Percentiles rank a stretch among this genome's conserved stretches.
These are phyloP conservation scores for Drosophila diplacantha DNA, from an alignment of 2,888 invertebrate species.

Conservation along the genomic window DNA sequence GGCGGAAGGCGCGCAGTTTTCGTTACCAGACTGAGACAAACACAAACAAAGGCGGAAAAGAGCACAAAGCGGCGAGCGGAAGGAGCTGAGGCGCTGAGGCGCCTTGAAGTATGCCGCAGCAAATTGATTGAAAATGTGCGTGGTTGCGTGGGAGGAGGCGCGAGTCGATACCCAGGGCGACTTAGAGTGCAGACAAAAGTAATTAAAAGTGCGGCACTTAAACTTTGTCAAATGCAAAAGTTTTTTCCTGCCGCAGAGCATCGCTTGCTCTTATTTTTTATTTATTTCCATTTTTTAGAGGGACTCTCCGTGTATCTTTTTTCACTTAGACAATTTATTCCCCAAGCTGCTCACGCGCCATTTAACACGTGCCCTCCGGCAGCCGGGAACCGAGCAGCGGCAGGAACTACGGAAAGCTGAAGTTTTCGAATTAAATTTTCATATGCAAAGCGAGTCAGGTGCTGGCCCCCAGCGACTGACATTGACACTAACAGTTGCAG, in stretches of 20 bases:
- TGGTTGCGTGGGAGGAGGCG: conserved; percentile 3
- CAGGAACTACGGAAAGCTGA: conserved; percentile 20
- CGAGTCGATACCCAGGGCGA: conserved; percentile 6
- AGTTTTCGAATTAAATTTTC: conserved; percentile 65
- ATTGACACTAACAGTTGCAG: conserved; percentile 59
- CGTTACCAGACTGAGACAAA: conserved; percentile 45
- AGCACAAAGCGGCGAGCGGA: conserved; percentile 17
- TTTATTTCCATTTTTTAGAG: neutral
- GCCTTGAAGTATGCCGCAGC: conserved; percentile 51
- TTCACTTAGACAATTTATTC: conserved; percentile 42
- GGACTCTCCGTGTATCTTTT: conserved; percentile 14
- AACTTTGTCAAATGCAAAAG: conserved; percentile 64
- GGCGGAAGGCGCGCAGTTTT: conserved; percentile 47
- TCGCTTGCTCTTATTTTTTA: conserved; percentile 4
- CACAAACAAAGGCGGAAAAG: conserved; percentile 41
- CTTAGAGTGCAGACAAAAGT: conserved; percentile 59
- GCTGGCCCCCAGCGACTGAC: conserved; percentile 51
- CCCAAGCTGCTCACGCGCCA: conserved; percentile 54
- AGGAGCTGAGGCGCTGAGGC: conserved; percentile 10
- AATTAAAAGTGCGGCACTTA: conserved; percentile 69
- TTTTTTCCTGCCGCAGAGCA: conserved; percentile 53
- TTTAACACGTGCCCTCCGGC: conserved; percentile 46
- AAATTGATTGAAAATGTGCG: conserved; percentile 68
- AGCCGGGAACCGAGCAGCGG: neutral
- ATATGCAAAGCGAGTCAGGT: conserved; percentile 56